Percentiles rank a stretch among this genome's conserved stretches.
phyloP scores from a whole-genome alignment of 2,797 vertebrate genomes.

The Helostoma temminkii region DNA sequence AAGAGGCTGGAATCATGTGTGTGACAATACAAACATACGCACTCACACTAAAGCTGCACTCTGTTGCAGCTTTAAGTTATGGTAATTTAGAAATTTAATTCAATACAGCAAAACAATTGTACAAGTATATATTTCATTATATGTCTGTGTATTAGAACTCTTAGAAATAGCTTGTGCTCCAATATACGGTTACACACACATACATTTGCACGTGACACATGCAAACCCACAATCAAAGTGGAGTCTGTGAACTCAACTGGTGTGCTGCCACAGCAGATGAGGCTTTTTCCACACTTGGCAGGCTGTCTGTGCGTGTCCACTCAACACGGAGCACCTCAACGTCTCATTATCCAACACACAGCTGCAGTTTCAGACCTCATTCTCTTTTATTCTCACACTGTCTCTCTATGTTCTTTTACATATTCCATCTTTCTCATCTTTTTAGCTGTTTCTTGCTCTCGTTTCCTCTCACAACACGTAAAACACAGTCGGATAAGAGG shows the following conservation, averaged over 20 bases:
- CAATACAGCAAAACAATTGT: background rate
- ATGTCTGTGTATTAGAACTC: background rate
- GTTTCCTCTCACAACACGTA: background rate
- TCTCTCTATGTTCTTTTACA: too few relatives aligned
- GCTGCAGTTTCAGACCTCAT: conserved; percentile 15
- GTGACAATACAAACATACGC: background rate
- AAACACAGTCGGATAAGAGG: background rate
- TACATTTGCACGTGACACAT: background rate
- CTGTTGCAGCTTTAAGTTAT: background rate
- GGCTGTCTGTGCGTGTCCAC: background rate
- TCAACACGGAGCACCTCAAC: background rate
- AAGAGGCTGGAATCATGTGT: background rate
- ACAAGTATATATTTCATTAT: background rate
- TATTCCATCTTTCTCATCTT: rapidly evolving
- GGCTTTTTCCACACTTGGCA: conserved; percentile 5
- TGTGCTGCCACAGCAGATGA: background rate
- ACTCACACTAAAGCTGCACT: background rate
- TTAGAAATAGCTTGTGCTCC: background rate
- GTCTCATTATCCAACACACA: conserved; percentile 12
- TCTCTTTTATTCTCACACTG: conserved; percentile 7
- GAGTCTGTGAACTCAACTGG: background rate
- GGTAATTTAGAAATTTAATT: too few relatives aligned
- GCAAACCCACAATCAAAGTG: background rate
- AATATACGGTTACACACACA: too few relatives aligned
- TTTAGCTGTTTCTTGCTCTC: too few relatives aligned